phyloP scores from a whole-genome alignment of 2,113 vertebrate species.

The Trogon melanurus region DNA sequence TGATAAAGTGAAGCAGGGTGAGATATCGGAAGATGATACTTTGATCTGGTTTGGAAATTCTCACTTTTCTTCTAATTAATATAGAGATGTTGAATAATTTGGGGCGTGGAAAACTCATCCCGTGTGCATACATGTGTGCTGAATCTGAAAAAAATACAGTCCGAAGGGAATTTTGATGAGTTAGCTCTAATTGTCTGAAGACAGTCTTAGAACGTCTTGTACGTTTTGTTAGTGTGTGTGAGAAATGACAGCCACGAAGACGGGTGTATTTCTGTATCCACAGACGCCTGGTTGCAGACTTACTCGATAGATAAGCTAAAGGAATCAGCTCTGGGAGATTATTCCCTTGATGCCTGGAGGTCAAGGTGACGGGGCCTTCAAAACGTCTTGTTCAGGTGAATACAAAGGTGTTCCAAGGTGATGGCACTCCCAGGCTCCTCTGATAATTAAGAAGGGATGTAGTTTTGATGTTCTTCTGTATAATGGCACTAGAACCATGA shows the following conservation, averaged over 20 bases:
- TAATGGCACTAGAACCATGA: background rate
- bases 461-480: background rate
- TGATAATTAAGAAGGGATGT: background rate
- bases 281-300: background rate
- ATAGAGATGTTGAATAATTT: background rate
- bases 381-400: background rate
- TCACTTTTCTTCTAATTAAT: background rate
- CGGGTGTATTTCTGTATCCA: background rate
- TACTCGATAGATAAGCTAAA: background rate
- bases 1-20: background rate
- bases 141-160: background rate
- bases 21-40: background rate
- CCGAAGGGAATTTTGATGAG: background rate
- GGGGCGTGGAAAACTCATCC: background rate
- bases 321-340: background rate
- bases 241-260: background rate
- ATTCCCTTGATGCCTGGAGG: background rate
- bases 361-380: background rate
- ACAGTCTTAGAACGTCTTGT: background rate
- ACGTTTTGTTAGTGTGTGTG: background rate
- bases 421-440: background rate
- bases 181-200: background rate
- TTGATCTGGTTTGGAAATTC: conserved; percentile 1
- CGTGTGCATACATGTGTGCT: background rate
- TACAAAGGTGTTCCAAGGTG: background rate